A percentile compares a stretch with the other conserved stretches of the same genome.
Evolutionary conservation across 2,888 invertebrate genomes (phyloP).

Genomic region (Lochmaea capreae): DNA sequence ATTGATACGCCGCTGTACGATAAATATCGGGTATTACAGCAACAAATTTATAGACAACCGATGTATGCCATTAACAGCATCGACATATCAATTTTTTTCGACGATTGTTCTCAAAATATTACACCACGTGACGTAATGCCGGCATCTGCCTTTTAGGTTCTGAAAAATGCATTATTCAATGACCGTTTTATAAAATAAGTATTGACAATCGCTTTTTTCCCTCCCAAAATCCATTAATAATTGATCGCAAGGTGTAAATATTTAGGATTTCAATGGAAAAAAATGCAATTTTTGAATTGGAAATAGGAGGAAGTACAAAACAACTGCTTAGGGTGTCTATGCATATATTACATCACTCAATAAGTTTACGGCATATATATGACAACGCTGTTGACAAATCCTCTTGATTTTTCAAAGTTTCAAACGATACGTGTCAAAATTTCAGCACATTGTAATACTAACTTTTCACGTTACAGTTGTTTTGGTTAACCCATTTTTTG

Average conservation of each 20-base stretch:
- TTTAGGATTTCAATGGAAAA: constrained; percentile 10
- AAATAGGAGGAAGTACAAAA: constrained; percentile 17
- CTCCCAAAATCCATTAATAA: constrained; percentile 44
- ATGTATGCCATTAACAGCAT: constrained; percentile 55
- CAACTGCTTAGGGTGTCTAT: neutral
- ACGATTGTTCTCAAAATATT: constrained; percentile 49
- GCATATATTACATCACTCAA: neutral
- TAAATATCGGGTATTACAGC: constrained; percentile 48
- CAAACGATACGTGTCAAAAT: too few species aligned
- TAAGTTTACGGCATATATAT: too few species aligned
- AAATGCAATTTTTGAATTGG: neutral
- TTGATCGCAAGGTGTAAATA: constrained; percentile 50
- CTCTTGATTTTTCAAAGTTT: too few species aligned
- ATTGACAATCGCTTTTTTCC: constrained; percentile 37
- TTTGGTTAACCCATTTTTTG: too few species aligned
- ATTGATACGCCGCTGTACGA: constrained; percentile 9
- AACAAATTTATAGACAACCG: constrained; percentile 59
- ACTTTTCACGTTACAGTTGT: too few species aligned
- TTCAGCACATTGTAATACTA: too few species aligned
- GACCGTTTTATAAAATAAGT: constrained; percentile 36
- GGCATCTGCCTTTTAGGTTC: constrained; percentile 54
- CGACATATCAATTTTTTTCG: constrained; percentile 45
- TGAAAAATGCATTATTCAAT: constrained; percentile 54
- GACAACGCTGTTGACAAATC: too few species aligned
- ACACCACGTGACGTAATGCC: constrained; percentile 51